Percentiles rank a stretch among this genome's conserved stretches.
These are phyloP conservation scores for Drosophila greeni DNA, from an alignment of 2,888 invertebrate genomes.

Conservation along the genomic window DNA sequence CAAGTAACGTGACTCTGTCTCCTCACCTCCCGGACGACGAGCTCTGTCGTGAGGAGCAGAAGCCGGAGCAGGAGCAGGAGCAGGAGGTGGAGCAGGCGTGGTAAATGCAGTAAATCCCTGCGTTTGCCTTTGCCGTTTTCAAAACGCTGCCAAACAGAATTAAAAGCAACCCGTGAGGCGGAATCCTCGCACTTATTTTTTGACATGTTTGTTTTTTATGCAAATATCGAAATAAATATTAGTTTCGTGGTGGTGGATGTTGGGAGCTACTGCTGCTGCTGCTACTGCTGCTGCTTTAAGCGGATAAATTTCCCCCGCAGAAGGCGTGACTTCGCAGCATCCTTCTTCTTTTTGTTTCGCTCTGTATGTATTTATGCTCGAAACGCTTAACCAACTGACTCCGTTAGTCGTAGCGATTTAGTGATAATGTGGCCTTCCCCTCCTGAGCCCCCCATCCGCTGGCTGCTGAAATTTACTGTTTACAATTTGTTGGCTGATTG, in stretches of 20 bases:
- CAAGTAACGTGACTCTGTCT: constrained; percentile 75
- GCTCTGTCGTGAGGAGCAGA: constrained; percentile 36
- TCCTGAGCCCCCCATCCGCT: constrained; percentile 11
- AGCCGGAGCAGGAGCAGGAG: constrained; percentile 25
- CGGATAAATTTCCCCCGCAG: constrained; percentile 53
- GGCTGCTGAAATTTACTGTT: constrained; percentile 64
- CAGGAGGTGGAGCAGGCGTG: constrained; percentile 48
- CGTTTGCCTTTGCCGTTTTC: constrained; percentile 56
- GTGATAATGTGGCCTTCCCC: constrained; percentile 61
- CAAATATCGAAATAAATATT: constrained; percentile 72
- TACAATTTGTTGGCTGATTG: constrained; percentile 72
- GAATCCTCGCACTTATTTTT: constrained; percentile 48
- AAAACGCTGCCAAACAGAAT: constrained; percentile 50
- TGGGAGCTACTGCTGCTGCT: constrained; percentile 5
- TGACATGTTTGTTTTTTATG: constrained; percentile 65
- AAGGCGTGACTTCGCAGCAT: constrained; percentile 50
- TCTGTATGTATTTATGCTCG: constrained; percentile 56
- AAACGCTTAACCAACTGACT: constrained; percentile 71
- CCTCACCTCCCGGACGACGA: constrained; percentile 28
- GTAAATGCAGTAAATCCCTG: constrained; percentile 67
- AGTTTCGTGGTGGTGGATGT: constrained; percentile 35
- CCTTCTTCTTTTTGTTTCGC: constrained; percentile 7
- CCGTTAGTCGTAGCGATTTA: constrained; percentile 69
- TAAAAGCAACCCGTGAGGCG: constrained; percentile 24
- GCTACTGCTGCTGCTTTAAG: constrained; percentile 5